Conservation (phyloP, 2,797 vertebrate species). For the Anabas testudineus region DNA sequence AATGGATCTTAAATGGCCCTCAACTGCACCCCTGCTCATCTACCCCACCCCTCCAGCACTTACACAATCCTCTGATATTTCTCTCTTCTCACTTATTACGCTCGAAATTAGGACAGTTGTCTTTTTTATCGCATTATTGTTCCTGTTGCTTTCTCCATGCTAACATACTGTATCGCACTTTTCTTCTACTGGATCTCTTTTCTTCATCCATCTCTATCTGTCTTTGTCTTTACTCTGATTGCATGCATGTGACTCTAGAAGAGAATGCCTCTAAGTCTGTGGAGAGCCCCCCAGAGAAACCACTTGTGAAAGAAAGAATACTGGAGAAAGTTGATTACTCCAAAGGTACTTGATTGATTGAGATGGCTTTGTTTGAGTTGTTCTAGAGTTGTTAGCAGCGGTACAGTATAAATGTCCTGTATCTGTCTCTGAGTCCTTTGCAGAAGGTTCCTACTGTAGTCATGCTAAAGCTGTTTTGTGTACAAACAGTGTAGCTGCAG, state of each 20-base stretch:
- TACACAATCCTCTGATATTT: constrained; percentile 39
- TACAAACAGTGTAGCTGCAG: constrained; percentile 17
- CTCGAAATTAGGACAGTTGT: too few species aligned
- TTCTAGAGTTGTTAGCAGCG: not conserved
- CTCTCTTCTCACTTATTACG: constrained; percentile 1
- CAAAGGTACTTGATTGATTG: constrained; percentile 66
- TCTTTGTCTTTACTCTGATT: constrained; percentile 46
- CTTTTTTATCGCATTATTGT: not conserved
- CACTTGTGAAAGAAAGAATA: constrained; percentile 81
- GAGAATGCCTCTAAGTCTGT: constrained; percentile 85
- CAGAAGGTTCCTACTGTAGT: not conserved
- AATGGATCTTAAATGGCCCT: constrained; percentile 66
- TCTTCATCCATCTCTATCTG: constrained; percentile 9
- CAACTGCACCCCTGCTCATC: constrained; percentile 30
- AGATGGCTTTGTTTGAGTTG: not conserved
- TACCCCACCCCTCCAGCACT: constrained; percentile 20
- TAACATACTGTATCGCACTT: not conserved
- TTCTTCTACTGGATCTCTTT: not conserved
- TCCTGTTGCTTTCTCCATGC: not conserved
- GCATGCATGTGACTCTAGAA: constrained; percentile 80
- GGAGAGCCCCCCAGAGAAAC: constrained; percentile 87
- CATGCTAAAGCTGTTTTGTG: constrained; percentile 25
- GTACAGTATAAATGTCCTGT: too few species aligned
- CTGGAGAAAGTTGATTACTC: constrained; percentile 78
- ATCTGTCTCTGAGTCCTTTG: not conserved